Evolutionary conservation across 2,797 vertebrate genomes (phyloP), one percentile per base, ranked within the genome.

Genomic region (Limosa lapponica): DNA sequence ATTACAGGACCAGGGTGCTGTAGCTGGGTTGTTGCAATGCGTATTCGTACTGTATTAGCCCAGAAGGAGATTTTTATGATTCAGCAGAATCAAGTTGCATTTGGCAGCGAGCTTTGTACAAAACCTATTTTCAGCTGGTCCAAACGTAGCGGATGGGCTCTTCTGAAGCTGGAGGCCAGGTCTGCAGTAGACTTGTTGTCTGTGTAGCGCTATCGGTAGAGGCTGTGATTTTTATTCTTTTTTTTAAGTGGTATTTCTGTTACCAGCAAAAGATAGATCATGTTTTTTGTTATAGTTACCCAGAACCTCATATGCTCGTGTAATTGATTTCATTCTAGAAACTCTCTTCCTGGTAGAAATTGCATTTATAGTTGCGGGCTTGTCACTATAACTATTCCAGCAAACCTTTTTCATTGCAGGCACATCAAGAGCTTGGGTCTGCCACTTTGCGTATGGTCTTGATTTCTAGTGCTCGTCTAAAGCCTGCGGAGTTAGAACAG

Each of bases 151-250:
- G 0, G 69, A 51, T 54, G 70, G 59, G 48, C 32, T 90, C 43
- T 82, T 71, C 52, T 78, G 57, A 81, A 93, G 66, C 86, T 87
- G 54, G 83, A 89, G 80, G 83, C 77, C 70, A 73, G 70, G 34
- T 64, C 86, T 82, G n/a, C 0, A 0, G 23, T 58, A 82, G 44
- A 69, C 59, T 88, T 67, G 16, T 51, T 83, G 58, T 85, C 79
- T 43, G 6, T 89, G 52, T 83, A 65, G 59, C 48, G 64, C 37
- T 95, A 30, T 8, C 70, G 41, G 39, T 82, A 51, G 23, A 82
- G 27, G 16, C 8, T 43, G 39, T 54, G 74, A 69, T 51, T 89
- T 79, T 82, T 49, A 34, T 36, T 65, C 19, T 67, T 82, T 86
- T 66, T 79, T 7, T 71, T 30, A 54, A 65, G 24, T 36, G 28